These are phyloP conservation scores for Eumeta japonica DNA, from an alignment of 1,140 invertebrate species.

Conservation along the genomic window DNA sequence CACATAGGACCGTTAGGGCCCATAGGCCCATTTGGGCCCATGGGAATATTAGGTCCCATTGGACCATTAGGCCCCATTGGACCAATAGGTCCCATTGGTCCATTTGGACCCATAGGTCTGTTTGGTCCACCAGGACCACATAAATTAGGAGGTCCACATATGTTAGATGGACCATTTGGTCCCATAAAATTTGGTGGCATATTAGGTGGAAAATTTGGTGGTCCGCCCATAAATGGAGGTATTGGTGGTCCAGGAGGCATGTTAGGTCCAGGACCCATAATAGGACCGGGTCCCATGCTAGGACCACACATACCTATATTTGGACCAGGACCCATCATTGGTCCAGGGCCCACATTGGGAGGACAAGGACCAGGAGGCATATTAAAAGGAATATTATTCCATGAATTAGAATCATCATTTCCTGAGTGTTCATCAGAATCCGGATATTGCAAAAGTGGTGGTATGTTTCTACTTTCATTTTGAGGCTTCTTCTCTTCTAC, in stretches of 20 bases:
- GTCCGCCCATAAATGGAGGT: slow-evolving; percentile 33
- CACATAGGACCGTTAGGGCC: slow-evolving; percentile 29
- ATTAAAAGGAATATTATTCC: slow-evolving; percentile 11
- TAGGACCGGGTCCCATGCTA: slow-evolving; percentile 15
- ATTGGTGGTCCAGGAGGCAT: slow-evolving; percentile 20
- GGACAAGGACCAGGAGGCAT: slow-evolving; percentile 7
- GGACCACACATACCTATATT: slow-evolving; percentile 5
- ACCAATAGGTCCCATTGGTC: not conserved
- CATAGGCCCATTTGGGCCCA: no score
- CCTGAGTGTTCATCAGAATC: slow-evolving; percentile 24
- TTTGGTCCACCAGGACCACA: not conserved
- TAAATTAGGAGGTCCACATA: not conserved
- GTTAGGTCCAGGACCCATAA: slow-evolving; percentile 18
- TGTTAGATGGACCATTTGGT: no score
- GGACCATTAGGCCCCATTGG: slow-evolving; percentile 7
- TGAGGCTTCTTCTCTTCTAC: slow-evolving; percentile 36
- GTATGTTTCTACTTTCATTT: slow-evolving; percentile 23
- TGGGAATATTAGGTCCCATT: slow-evolving; percentile 43
- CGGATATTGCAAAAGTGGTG: slow-evolving; percentile 40
- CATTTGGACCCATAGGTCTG: no score
- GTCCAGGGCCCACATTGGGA: slow-evolving; percentile 16
- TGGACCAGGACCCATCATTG: slow-evolving; percentile 8
- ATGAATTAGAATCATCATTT: slow-evolving; percentile 17
- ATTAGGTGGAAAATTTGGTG: slow-evolving; percentile 22
- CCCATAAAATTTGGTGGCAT: slow-evolving; percentile 9